phyloP scores from a whole-genome alignment of 2,888 invertebrate genomes.

The Mylabris sibirica region DNA sequence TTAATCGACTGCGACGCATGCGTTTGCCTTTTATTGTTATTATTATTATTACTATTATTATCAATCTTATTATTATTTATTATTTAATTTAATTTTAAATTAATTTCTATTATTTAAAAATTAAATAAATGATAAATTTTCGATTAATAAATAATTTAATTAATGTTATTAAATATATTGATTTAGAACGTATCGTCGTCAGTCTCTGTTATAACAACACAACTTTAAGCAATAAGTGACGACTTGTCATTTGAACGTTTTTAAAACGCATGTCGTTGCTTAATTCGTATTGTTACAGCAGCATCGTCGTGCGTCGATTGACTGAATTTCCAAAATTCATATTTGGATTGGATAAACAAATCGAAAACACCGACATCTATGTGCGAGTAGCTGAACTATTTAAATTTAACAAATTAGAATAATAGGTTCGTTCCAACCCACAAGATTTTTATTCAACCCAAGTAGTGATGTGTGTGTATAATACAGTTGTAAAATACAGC shows the following conservation, averaged over 20 bases:
- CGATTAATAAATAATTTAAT: too few relatives aligned
- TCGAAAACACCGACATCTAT: background rate
- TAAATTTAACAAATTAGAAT: background rate
- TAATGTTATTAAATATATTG: too few relatives aligned
- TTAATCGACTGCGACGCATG: conserved; percentile 26
- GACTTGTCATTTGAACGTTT: background rate
- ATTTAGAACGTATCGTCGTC: too few relatives aligned
- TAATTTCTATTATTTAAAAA: background rate
- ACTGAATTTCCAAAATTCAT: background rate
- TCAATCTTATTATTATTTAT: conserved; percentile 4
- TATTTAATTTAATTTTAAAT: conserved; percentile 1
- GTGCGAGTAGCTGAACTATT: background rate
- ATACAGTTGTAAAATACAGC: too few relatives aligned
- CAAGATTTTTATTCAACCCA: too few relatives aligned
- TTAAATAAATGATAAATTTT: background rate
- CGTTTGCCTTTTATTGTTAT: conserved; percentile 22
- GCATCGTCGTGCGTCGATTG: background rate
- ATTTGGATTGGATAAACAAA: background rate
- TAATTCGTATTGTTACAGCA: background rate
- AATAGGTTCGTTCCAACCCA: background rate
- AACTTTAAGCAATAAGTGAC: background rate
- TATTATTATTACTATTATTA: background rate
- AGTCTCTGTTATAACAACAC: too few relatives aligned
- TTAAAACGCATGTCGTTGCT: conserved; percentile 6
- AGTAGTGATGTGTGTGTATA: too few relatives aligned